A percentile compares a stretch with the other conserved stretches of the same genome.
Evolutionary conservation across 2,113 vertebrate species (phyloP).

Genomic region (Hypanus sabinus): DNA sequence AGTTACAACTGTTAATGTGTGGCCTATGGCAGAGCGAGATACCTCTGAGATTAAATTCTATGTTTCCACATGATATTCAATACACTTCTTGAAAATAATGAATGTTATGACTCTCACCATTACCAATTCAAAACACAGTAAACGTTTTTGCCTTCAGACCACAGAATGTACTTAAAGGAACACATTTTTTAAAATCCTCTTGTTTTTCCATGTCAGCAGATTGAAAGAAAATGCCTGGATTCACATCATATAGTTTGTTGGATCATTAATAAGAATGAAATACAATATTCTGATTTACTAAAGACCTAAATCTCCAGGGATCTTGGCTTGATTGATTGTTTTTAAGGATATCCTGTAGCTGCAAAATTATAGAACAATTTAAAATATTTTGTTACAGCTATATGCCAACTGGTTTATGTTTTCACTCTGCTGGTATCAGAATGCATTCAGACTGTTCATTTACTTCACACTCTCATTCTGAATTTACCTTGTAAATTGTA

Average conservation of each 20-base stretch:
- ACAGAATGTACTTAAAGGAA: not conserved
- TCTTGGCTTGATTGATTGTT: not conserved
- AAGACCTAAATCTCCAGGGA: not conserved
- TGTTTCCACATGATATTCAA: no score
- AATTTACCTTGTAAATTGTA: not conserved
- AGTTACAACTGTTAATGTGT: no score
- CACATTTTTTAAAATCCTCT: not conserved
- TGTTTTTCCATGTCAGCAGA: not conserved
- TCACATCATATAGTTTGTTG: not conserved
- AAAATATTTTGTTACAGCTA: not conserved
- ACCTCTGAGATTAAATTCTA: no score
- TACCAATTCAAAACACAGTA: not conserved
- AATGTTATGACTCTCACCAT: no score
- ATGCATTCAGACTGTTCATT: not conserved
- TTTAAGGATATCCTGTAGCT: no score
- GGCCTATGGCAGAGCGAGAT: no score
- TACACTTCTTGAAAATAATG: no score
- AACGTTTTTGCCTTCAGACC: not conserved
- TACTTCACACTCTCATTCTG: not conserved
- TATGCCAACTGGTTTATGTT: not conserved
- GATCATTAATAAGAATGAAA: not conserved
- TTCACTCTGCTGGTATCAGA: not conserved
- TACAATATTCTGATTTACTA: not conserved
- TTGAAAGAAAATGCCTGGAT: no score
- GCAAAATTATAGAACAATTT: not conserved